Conservation (phyloP, 2,888 invertebrate genomes). For the Cryptosula pallasiana region DNA sequence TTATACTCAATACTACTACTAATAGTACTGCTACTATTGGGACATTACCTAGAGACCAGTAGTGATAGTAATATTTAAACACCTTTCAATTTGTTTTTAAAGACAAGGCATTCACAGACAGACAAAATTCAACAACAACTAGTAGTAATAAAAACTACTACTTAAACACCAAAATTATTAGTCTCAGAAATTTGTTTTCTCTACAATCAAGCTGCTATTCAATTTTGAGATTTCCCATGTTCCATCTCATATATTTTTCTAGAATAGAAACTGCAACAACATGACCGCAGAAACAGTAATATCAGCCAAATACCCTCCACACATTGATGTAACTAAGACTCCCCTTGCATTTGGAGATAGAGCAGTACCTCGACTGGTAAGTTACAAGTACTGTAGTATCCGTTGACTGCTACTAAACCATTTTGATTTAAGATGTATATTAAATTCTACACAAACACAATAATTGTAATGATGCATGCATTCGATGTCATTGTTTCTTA, state of each 20-base stretch:
- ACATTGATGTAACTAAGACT: conserved; percentile 50
- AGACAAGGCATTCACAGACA: too few relatives aligned
- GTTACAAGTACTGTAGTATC: too few relatives aligned
- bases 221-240: neutral
- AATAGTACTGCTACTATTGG: too few relatives aligned
- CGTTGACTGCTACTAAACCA: too few relatives aligned
- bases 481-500: too few relatives aligned
- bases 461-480: too few relatives aligned
- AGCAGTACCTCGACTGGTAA: conserved; percentile 51
- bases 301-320: conserved; percentile 51
- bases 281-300: conserved; percentile 50
- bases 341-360: conserved; percentile 52
- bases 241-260: neutral
- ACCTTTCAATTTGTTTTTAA: too few relatives aligned
- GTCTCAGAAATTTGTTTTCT: neutral
- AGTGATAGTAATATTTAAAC: too few relatives aligned
- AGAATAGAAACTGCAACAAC: neutral
- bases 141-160: neutral
- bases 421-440: too few relatives aligned
- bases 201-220: neutral
- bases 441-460: too few relatives aligned
- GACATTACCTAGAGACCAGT: too few relatives aligned
- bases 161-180: neutral
- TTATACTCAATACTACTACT: too few relatives aligned
- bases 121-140: neutral